phyloP scores from a whole-genome alignment of 2,888 invertebrate genomes.

The Lepidocyrtoides sp. region DNA sequence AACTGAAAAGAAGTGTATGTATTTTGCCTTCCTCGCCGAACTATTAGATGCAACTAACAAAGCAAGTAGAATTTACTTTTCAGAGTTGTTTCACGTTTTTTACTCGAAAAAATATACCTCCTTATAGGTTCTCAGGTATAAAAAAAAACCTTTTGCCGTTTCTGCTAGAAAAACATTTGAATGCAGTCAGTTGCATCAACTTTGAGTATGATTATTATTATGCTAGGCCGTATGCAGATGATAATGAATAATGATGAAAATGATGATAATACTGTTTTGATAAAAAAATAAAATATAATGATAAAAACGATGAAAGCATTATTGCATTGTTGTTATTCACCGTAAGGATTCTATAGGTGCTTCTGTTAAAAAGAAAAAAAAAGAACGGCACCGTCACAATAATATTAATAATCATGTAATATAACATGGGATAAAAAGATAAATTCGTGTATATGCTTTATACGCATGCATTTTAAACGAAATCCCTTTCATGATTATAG shows the following conservation, averaged over 20 bases:
- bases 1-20: no score
- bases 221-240: not conserved
- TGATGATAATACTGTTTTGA: constrained; percentile 1
- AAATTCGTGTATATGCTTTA: not conserved
- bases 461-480: not conserved
- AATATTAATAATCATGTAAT: not conserved
- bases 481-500: constrained; percentile 24
- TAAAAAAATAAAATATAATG: not conserved
- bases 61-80: no score
- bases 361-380: not conserved
- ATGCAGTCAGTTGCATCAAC: no score
- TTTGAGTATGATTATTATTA: no score
- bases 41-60: no score
- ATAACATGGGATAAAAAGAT: constrained; percentile 62
- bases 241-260: not conserved
- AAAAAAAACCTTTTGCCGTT: no score
- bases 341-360: constrained; percentile 2
- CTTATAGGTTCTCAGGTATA: no score
- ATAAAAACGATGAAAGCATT: constrained; percentile 48
- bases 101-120: no score
- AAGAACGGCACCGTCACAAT: constrained; percentile 11
- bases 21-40: no score
- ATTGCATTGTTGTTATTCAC: constrained; percentile 49
- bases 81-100: no score
- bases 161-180: no score